Evolutionary conservation across 2,113 vertebrate species (phyloP).

Genomic region (Bucco capensis): DNA sequence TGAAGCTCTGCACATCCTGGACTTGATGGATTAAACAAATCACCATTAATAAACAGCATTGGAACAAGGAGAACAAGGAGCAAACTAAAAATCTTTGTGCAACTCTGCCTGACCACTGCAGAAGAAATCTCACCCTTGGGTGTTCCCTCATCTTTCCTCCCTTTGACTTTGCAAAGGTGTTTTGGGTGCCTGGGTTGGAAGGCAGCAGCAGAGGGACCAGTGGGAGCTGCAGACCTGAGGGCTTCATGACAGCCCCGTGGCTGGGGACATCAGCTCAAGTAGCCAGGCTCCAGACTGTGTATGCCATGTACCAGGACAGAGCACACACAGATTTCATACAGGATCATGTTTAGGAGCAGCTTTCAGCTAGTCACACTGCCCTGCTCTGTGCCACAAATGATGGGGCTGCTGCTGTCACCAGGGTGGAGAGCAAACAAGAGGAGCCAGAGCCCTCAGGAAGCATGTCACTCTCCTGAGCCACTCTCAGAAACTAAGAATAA

Average conservation of each 20-base stretch:
- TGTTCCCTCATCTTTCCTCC: accelerated
- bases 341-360: not conserved
- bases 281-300: not conserved
- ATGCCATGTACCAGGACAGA: not conserved
- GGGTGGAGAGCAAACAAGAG: not conserved
- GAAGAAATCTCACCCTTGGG: not conserved
- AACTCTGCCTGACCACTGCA: not conserved
- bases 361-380: not conserved
- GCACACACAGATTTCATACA: not conserved
- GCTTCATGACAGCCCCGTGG: not conserved
- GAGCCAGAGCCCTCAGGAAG: not conserved
- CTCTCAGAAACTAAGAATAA: not conserved
- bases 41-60: not conserved
- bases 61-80: not conserved
- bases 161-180: not conserved
- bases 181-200: not conserved
- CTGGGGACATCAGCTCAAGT: not conserved
- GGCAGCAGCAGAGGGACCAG: not conserved
- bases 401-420: not conserved
- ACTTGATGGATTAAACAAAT: not conserved
- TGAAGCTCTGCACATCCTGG: not conserved
- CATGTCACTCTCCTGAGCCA: not conserved
- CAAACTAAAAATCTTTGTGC: not conserved
- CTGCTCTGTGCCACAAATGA: accelerated
- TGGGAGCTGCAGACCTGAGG: not conserved